phyloP scores from a whole-genome alignment of 2,113 vertebrate genomes.

The Chloebia gouldiae region DNA sequence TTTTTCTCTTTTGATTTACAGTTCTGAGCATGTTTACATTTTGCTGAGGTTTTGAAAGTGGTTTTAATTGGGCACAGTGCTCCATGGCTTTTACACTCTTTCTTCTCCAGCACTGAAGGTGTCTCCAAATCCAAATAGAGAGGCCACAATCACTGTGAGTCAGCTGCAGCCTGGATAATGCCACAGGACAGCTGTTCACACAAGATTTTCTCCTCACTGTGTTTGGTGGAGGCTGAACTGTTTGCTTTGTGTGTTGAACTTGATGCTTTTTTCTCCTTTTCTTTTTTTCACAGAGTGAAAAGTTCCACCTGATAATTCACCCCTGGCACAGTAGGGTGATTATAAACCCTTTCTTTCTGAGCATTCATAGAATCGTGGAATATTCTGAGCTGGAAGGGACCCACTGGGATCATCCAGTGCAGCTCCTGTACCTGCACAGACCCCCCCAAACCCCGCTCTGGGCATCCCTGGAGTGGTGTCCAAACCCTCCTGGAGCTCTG shows the following conservation, averaged over 20 bases:
- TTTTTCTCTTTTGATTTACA: background rate
- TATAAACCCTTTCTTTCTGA: background rate
- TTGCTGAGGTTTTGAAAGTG: slow-evolving; percentile 7
- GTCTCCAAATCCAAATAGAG: background rate
- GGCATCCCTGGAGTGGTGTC: rapidly evolving
- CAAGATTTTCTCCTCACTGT: background rate
- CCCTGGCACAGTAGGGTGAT: background rate
- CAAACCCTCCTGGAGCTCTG: background rate
- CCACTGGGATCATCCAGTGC: background rate
- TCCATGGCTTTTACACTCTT: background rate
- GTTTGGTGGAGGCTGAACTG: background rate
- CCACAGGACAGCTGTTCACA: background rate
- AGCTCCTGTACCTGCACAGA: background rate
- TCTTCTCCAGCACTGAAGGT: background rate
- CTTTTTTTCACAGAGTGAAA: background rate
- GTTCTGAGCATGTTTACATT: background rate
- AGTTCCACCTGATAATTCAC: background rate
- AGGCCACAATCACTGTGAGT: background rate
- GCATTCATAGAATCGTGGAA: background rate
- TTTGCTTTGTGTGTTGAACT: background rate
- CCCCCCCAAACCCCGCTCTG: background rate
- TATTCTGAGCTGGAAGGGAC: background rate
- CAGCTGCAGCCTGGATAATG: background rate
- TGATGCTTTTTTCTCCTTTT: background rate
- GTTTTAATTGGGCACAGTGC: background rate